These are phyloP conservation scores for Sturnus vulgaris DNA, from an alignment of 2,113 vertebrate species.

Conservation along the genomic window DNA sequence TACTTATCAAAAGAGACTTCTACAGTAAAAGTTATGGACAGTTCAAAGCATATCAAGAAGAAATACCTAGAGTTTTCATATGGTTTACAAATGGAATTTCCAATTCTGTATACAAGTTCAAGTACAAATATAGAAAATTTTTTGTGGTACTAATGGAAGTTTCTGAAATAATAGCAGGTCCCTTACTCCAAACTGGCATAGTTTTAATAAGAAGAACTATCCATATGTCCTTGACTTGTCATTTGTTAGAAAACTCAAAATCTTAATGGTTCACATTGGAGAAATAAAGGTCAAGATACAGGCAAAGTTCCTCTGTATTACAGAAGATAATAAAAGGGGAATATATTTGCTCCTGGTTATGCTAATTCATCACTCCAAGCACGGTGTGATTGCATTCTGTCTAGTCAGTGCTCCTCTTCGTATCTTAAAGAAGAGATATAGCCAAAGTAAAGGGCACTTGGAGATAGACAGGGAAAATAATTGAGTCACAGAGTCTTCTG, in stretches of 20 bases:
- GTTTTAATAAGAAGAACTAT: background rate
- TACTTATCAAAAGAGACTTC: background rate
- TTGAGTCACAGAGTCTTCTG: constrained; percentile 9
- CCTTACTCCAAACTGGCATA: background rate
- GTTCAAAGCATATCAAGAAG: background rate
- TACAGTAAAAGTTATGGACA: background rate
- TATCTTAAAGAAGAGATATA: constrained; percentile 22
- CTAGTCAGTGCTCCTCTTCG: background rate
- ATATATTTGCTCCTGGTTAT: constrained; percentile 13
- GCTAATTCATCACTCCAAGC: constrained; percentile 12
- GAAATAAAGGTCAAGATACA: background rate
- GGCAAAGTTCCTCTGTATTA: background rate
- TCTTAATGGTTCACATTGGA: background rate
- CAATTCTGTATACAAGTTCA: background rate
- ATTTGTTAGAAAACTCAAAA: background rate
- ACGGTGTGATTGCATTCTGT: background rate
- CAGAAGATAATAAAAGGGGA: background rate
- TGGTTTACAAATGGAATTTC: background rate
- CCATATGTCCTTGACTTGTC: background rate
- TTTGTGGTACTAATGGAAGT: background rate
- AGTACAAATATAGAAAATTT: background rate
- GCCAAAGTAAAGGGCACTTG: constrained; percentile 1
- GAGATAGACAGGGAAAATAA: constrained; percentile 24
- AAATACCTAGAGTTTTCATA: background rate
- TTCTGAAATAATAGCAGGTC: background rate